Evolutionary conservation across 2,113 vertebrate species (phyloP), one percentile per base, ranked within the genome.

Genomic region (Carassius auratus): DNA sequence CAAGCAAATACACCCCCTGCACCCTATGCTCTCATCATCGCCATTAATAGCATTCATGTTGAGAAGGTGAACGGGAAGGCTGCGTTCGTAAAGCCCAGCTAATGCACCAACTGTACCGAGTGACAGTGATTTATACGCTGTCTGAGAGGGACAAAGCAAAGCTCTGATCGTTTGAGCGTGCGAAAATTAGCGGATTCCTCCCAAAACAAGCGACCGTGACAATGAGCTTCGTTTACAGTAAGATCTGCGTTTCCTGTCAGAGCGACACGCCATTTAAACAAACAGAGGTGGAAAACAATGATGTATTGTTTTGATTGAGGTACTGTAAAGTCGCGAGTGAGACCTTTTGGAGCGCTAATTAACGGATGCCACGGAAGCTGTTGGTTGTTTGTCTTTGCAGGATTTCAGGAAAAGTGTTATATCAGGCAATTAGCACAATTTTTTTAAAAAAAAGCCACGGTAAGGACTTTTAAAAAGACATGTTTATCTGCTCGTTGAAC

Each of bases 111-210:
- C 80, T 87, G 83, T 68, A 85, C 86, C 83, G 36, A 42, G 42
- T 86, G 88, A 85, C 82, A 85, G 85, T 87, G 69, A 87, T 87
- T 50, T 86, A 88, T 88, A 76, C 68, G 57, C 85, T 45, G 26
- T 76, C 45, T 69, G 73, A 81, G 48, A 81, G 55, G 79, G 42
- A 87, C 62, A 75, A 36, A 33, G 61, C 59, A 71, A 30, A 23
- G 42, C 38, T 75, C 42, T 55, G 75, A 84, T 81, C 82, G 13
- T 8, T 13, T 68, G 23, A 76, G 57, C 50, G 3, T 78, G 30
- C 83, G 9, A n/a, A 19, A 74, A 80, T 81, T 55, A 66, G 48
- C 14, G 57, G 75, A 81, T 73, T 69, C 33, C 66, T 69, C 23
- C 69, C 50, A 52, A 77, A 84, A 83, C 52, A 77, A 89, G 57